A percentile compares a stretch with the other conserved stretches of the same genome.
phyloP scores from a whole-genome alignment of 2,888 invertebrate genomes.

The Polydrusus tereticollis region DNA sequence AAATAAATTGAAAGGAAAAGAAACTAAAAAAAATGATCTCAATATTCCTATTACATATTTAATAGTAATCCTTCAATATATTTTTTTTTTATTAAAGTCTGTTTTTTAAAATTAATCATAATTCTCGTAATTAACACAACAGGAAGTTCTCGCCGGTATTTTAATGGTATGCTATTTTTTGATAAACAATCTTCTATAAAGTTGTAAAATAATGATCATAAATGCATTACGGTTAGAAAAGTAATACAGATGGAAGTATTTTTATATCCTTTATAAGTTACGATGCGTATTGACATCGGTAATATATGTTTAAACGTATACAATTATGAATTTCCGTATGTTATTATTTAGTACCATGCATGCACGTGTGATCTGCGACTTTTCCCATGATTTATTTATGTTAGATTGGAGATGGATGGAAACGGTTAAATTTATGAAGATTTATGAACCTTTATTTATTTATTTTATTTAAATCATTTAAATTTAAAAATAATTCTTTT shows the following conservation, averaged over 20 bases:
- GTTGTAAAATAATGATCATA: not conserved
- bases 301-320: not conserved
- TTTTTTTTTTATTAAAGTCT: not conserved
- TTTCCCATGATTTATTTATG: not conserved
- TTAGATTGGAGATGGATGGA: not conserved
- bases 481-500: too few species aligned
- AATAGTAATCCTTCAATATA: not conserved
- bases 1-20: too few species aligned
- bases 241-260: not conserved
- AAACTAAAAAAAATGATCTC: too few species aligned
- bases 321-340: not conserved
- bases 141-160: constrained; percentile 5
- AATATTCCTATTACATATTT: not conserved
- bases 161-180: constrained; percentile 15
- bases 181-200: constrained; percentile 5
- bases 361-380: not conserved
- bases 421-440: too few species aligned
- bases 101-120: not conserved
- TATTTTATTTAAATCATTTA: not conserved
- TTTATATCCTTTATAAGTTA: not conserved
- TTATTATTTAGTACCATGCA: not conserved
- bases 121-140: not conserved
- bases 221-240: constrained; percentile 11
- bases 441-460: too few species aligned
- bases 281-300: not conserved